Conservation (phyloP, 2,797 vertebrate genomes). For the Karalla daura region DNA sequence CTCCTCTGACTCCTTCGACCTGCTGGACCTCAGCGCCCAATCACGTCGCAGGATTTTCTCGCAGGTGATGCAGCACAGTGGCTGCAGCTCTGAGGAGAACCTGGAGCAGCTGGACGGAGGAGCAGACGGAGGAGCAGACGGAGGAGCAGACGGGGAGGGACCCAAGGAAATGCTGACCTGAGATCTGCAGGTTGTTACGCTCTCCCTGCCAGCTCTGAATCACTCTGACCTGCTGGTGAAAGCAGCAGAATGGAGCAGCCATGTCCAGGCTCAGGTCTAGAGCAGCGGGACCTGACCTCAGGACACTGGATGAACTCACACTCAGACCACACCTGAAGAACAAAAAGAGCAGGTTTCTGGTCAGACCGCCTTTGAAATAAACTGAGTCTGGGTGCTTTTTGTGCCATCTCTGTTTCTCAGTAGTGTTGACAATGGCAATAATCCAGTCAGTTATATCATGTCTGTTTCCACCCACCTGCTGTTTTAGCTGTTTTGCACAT, state of each 20-base stretch:
- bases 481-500: conserved; percentile 1
- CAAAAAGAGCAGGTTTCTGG: background rate
- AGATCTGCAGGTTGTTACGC: background rate
- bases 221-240: no score
- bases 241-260: no score
- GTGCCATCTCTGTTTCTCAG: background rate
- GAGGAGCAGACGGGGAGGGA: conserved; percentile 14
- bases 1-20: conserved; percentile 85
- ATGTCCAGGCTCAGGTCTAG: no score
- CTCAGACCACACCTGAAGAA: no score
- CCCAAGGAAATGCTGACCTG: conserved; percentile 42
- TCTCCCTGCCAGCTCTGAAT: no score
- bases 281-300: no score
- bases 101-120: conserved; percentile 48
- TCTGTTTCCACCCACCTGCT: conserved; percentile 2
- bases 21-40: conserved; percentile 79
- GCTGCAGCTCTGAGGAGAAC: conserved; percentile 77
- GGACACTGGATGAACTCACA: no score
- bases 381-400: no score
- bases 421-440: conserved; percentile 1
- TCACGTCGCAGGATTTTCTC: conserved; percentile 70
- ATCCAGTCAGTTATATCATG: background rate
- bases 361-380: no score
- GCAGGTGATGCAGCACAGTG: conserved; percentile 42
- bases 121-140: background rate